Base-by-base conservation (phyloP, 2,113 vertebrate genomes). In the Anguilla japonica region DNA sequence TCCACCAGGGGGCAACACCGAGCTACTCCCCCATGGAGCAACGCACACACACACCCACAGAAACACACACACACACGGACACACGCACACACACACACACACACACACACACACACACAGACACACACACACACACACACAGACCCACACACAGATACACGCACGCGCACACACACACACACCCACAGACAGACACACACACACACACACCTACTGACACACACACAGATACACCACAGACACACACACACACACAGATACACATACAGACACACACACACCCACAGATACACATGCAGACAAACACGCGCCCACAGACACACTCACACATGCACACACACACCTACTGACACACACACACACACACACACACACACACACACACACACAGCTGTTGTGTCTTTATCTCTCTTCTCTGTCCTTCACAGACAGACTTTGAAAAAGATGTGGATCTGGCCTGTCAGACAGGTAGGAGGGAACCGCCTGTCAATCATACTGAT, bases 361-460 rank as follows among this genome's bases (percentile, higher is more conserved):
- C 53, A 56, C 34, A 60, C 14, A 16, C 56, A 60, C 14, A 60
- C 56, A 60, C 56, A 60, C 56, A 60, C 1, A 85, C 39, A 4
- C 60, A 50, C 78, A 84, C 41, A 2, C 0, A 29, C 39, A 43
- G 29, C 75, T 39, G 79, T 0, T 89, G 81, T 88, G 82, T 84
- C 11, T 50, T n/a, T 82, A 46, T n/a, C 22, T 91, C 84, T 91
- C 87, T 89, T 84, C 15, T 78, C 71, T 91, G 84, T 93, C 94
- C 91, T 91, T 93, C 9, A 94, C 96, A 99, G 98, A 97, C 98
- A 95, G 98, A 99, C 93, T 99, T 99, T 96, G 98, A 99, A 96
- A 99, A 99, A 94, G 98, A 99, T 16, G 98, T 99, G 93, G 98
- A 99, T 95, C 94, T 99, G 95, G 98, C 98, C 18, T 99, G 98